Base-by-base conservation (phyloP, 2,888 invertebrate genomes). In the Chloroclystis v-ata region DNA sequence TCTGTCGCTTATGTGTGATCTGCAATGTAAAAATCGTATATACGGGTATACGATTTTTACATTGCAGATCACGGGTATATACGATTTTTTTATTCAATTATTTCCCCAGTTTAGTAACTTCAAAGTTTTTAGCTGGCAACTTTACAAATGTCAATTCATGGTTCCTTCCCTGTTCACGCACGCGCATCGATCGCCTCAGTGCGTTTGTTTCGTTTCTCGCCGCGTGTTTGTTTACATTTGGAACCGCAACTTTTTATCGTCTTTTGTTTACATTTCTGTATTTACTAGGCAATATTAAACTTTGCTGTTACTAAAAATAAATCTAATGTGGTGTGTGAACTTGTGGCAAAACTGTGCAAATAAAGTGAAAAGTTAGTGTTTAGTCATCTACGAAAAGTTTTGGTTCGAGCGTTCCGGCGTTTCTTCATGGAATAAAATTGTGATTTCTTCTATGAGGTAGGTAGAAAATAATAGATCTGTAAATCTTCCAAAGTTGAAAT, bases 321-420 rank as follows among this genome's bases (percentile, higher is more conserved):
- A 20, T 20, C 20, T 20, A 20, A 20, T 20, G 5, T 20, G 5
- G 2, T 4, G 20, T 72, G 71, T 75, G 77, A 56, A 25, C 64
- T 74, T 72, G 72, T 77, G 78, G 56, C 26, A 39, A 28, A 49
- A 45, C 63, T 72, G 75, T 78, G 77, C 69, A 72, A 70, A 64
- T 55, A 52, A 47, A 46, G 58, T 54, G 49, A 29, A 35, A 20
- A 33, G 44, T 52, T 44, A 47, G 10, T 20, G 20, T 63, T 64
- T 65, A 64, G 63, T 70, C 67, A 70, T 62, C 57, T 20, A 37
- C 6, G 46, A 45, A 50, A 48, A 61, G 62, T 63, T 68, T 63
- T 57, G 57, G 61, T 54, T 66, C n/a, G 9, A 6, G n/a, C 44
- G 53, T 52, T 35, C 40, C 35, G 25, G 45, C 51, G 49, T 51